A percentile compares a stretch with the other conserved stretches of the same genome.
phyloP scores from a whole-genome alignment of 2,797 vertebrate species.

The Eulemur coronatus region DNA sequence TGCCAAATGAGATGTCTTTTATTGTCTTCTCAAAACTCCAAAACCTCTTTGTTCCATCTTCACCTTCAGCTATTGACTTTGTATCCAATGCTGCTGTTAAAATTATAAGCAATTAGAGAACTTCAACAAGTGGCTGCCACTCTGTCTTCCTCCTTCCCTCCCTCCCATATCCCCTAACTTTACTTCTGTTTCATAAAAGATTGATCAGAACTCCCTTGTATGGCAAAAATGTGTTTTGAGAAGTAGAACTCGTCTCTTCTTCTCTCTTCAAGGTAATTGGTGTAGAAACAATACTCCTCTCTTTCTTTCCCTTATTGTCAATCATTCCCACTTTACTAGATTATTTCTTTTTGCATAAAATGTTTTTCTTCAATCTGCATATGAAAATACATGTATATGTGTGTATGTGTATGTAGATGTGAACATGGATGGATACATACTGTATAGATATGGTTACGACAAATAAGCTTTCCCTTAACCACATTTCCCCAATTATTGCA shows the following conservation, averaged over 20 bases:
- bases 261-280: background rate
- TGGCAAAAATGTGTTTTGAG: background rate
- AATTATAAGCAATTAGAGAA: background rate
- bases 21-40: background rate
- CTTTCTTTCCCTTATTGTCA: background rate
- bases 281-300: background rate
- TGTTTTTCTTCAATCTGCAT: background rate
- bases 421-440: background rate
- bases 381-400: background rate
- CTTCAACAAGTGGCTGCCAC: background rate
- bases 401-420: background rate
- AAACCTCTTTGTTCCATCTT: background rate
- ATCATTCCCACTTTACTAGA: background rate
- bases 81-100: background rate
- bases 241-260: background rate
- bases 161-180: background rate
- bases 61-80: background rate
- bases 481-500: background rate
- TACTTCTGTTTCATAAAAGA: background rate
- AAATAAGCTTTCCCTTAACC: background rate
- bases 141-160: background rate
- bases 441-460: background rate
- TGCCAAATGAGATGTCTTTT: background rate
- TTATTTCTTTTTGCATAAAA: background rate
- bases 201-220: background rate